Conservation (phyloP, 2,797 vertebrate genomes). For the Mus caroli region DNA sequence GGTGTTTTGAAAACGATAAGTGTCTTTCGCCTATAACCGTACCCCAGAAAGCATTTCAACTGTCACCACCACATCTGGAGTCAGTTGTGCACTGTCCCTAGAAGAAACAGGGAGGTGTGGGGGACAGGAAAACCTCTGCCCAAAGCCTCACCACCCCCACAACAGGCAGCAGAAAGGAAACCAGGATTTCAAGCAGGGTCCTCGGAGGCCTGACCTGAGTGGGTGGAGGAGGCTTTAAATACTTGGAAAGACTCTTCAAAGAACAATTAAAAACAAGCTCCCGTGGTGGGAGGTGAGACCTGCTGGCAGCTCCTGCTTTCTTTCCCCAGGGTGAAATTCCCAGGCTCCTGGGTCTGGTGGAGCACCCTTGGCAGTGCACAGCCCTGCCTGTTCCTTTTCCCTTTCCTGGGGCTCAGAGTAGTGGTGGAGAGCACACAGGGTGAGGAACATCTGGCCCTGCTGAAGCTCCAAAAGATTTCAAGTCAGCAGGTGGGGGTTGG, state of each 20-base stretch:
- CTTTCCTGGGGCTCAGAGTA: conserved; percentile 34
- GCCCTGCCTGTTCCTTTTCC: conserved; percentile 52
- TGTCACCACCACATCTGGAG: conserved; percentile 24
- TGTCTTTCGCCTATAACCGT: background rate
- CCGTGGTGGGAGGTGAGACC: conserved; percentile 78
- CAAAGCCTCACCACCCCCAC: background rate
- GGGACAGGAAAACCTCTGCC: background rate
- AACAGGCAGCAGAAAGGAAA: conserved; percentile 38
- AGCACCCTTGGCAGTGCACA: conserved; percentile 74
- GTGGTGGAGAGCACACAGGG: conserved; percentile 66
- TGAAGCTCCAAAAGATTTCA: conserved; percentile 66
- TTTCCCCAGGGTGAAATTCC: conserved; percentile 83
- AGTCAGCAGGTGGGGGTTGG: conserved; percentile 81
- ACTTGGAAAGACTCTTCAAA: conserved; percentile 84
- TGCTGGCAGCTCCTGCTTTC: conserved; percentile 73
- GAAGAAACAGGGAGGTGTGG: conserved; percentile 20
- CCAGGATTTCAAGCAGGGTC: conserved; percentile 24
- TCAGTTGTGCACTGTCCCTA: background rate
- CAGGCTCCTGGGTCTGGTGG: conserved; percentile 83
- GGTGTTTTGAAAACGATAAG: conserved; percentile 59
- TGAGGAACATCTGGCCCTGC: conserved; percentile 75
- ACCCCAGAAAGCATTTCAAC: conserved; percentile 33
- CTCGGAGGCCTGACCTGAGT: conserved; percentile 72
- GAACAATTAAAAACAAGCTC: conserved; percentile 84
- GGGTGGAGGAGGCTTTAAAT: conserved; percentile 76